Evolutionary conservation across 1,140 invertebrate genomes (phyloP).

Genomic region (Parasteatoda tepidariorum): DNA sequence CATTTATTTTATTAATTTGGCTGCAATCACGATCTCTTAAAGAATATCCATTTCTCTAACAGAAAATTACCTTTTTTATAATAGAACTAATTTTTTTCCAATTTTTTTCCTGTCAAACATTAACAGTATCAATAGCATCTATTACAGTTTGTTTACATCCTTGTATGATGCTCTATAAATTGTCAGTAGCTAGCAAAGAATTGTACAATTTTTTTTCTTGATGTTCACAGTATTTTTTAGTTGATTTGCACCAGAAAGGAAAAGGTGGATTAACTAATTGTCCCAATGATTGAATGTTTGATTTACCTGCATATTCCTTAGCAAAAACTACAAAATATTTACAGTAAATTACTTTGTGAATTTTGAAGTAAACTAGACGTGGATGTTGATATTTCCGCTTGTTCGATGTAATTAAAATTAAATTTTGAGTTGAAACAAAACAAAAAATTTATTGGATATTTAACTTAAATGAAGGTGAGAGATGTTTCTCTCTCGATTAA

Average conservation of each 20-base stretch:
- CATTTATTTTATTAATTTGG: background rate
- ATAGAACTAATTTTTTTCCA: background rate
- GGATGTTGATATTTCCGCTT: no score
- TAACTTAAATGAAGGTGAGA: no score
- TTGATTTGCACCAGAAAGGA: background rate
- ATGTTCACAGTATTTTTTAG: background rate
- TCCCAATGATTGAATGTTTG: no score
- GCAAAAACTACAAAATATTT: background rate
- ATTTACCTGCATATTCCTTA: background rate
- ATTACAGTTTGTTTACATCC: background rate
- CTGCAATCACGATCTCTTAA: background rate
- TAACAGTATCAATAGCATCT: background rate
- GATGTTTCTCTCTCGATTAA: no score
- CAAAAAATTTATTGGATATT: no score
- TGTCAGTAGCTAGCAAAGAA: background rate
- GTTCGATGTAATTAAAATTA: no score
- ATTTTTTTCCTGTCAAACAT: background rate
- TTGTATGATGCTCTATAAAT: background rate
- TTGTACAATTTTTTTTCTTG: background rate
- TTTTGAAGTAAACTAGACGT: no score
- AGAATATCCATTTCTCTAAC: background rate
- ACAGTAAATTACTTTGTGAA: no score
- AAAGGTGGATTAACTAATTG: background rate
- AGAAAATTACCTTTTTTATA: background rate
- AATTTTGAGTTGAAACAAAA: no score